phyloP scores from a whole-genome alignment of 2,797 vertebrate species.

The Pelobates cultripes region DNA sequence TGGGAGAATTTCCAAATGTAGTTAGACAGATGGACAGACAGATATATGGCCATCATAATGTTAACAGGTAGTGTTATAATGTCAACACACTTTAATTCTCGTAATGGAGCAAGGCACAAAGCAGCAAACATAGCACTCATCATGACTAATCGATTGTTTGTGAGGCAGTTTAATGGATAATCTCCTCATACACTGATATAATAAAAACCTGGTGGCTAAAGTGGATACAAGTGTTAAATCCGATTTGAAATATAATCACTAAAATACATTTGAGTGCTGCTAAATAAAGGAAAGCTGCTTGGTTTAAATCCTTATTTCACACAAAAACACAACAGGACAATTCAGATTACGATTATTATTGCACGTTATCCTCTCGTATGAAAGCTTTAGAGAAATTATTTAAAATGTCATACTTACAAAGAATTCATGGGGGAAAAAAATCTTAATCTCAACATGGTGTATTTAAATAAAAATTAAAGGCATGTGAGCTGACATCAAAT shows the following conservation, averaged over 20 bases:
- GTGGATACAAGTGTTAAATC: neutral
- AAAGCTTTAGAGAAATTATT: constrained; percentile 18
- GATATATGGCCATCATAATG: no score
- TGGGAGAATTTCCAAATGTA: no score
- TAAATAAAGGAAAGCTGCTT: constrained; percentile 13
- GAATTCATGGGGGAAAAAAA: neutral
- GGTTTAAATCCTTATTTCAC: neutral
- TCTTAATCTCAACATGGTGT: neutral
- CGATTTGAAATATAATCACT: neutral
- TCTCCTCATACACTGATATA: neutral
- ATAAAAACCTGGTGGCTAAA: no score
- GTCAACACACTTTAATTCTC: no score
- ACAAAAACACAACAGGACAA: constrained; percentile 3
- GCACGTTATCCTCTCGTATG: constrained; percentile 2
- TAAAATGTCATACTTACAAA: constrained; percentile 13
- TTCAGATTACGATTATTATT: constrained; percentile 4
- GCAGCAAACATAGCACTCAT: no score
- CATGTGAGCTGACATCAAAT: neutral
- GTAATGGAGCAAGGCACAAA: no score
- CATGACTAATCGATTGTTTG: neutral
- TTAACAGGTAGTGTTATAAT: no score
- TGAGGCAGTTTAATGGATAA: neutral
- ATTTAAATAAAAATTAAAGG: neutral
- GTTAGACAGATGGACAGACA: no score
- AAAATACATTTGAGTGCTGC: neutral